Conservation (phyloP, 2,888 invertebrate species). For the Aphidoletes aphidimyza region DNA sequence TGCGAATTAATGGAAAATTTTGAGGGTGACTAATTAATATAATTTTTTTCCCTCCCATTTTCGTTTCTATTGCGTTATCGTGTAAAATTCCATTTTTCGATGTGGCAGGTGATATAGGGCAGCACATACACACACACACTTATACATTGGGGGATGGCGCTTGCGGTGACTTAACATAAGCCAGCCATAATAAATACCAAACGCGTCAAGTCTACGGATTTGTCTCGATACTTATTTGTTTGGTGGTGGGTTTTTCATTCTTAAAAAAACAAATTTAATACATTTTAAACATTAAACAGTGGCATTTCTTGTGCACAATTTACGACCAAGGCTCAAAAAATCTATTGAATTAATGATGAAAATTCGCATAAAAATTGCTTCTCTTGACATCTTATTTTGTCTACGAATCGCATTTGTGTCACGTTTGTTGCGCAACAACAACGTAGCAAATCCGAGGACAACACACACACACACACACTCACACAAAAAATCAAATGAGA, state of each 20-base stretch:
- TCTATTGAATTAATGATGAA: constrained; percentile 36
- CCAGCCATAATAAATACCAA: background rate
- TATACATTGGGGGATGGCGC: too few species aligned
- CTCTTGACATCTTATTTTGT: background rate
- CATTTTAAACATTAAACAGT: background rate
- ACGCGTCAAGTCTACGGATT: constrained; percentile 29
- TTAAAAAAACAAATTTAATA: too few species aligned
- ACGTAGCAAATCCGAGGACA: too few species aligned
- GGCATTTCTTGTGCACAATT: background rate
- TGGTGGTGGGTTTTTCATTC: background rate
- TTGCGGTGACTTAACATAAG: background rate
- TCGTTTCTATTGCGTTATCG: background rate
- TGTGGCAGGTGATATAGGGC: background rate
- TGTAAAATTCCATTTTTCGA: background rate
- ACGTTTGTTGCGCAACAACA: too few species aligned
- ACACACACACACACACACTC: too few species aligned
- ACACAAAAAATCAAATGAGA: background rate
- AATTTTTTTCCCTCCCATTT: background rate
- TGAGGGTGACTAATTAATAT: constrained; percentile 48
- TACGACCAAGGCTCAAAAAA: background rate
- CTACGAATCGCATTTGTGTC: constrained; percentile 42
- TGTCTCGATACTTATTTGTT: constrained; percentile 18
- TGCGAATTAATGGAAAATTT: constrained; percentile 37
- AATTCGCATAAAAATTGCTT: background rate
- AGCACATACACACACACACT: too few species aligned